phyloP scores from a whole-genome alignment of 2,888 invertebrate species.

The Cryptocheilus praepositus region DNA sequence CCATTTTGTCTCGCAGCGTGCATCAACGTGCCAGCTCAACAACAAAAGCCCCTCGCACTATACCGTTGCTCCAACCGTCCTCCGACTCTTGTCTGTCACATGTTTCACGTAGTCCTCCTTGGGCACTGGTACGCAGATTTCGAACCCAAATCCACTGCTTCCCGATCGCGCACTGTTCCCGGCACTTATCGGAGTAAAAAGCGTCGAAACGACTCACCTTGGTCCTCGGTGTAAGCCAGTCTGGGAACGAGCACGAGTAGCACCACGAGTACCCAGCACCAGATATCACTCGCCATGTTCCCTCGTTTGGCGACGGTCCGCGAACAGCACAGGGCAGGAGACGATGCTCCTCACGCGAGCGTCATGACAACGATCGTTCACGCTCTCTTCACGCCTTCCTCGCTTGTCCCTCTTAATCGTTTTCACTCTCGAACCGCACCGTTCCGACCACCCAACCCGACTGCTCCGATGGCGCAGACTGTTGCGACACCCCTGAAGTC shows the following conservation, averaged over 20 bases:
- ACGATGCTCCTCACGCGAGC: constrained; percentile 49
- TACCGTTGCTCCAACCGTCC: too few species aligned
- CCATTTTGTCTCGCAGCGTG: too few species aligned
- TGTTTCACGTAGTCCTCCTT: too few species aligned
- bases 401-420: constrained; percentile 40
- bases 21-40: too few species aligned
- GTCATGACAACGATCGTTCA: constrained; percentile 52
- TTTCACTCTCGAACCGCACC: constrained; percentile 49
- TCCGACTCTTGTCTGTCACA: too few species aligned
- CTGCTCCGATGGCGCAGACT: constrained; percentile 44
- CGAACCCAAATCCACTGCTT: too few species aligned
- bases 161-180: too few species aligned
- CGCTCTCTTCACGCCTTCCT: constrained; percentile 35
- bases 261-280: constrained; percentile 57
- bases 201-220: constrained; percentile 62
- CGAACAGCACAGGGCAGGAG: constrained; percentile 22
- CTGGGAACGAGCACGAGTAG: constrained; percentile 54
- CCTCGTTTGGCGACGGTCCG: constrained; percentile 32
- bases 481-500: constrained; percentile 48
- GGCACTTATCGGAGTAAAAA: too few species aligned
- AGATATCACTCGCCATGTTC: constrained; percentile 66
- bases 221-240: constrained; percentile 52
- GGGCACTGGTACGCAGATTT: too few species aligned
- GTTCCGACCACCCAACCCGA: constrained; percentile 53
- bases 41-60: too few species aligned